Conservation (phyloP, 1,140 invertebrate genomes). For the Drosophila punjabiensis region DNA sequence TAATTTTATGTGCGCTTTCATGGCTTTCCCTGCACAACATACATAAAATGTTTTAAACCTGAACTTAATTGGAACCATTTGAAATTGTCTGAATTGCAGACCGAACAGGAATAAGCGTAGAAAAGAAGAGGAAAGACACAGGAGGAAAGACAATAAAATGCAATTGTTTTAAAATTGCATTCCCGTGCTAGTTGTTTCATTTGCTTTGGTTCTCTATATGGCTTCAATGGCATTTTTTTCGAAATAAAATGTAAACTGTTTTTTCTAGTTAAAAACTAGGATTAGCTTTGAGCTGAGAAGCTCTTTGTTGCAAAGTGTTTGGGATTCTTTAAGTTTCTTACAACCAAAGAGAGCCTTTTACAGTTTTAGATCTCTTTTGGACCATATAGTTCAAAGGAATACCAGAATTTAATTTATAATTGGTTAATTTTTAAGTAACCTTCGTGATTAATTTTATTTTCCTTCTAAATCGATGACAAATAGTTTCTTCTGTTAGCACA, state of each 20-base stretch:
- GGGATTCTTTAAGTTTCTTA: background rate
- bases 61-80: conserved; percentile 29
- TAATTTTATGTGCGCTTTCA: conserved; percentile 25
- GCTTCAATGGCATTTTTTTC: background rate
- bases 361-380: background rate
- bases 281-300: background rate
- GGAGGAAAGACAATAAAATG: conserved; percentile 18
- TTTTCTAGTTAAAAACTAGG: background rate
- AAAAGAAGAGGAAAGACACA: conserved; percentile 3
- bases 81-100: conserved; percentile 22
- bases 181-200: conserved; percentile 11
- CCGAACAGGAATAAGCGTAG: background rate
- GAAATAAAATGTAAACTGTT: conserved; percentile 1
- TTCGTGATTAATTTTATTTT: background rate
- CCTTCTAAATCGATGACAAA: background rate
- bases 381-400: background rate
- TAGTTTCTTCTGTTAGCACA: background rate
- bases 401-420: background rate
- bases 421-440: background rate
- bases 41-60: conserved; percentile 16
- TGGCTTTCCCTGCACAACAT: background rate
- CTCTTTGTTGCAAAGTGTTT: background rate
- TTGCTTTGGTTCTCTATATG: background rate
- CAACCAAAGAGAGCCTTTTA: background rate
- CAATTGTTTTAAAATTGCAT: conserved; percentile 39